Evolutionary conservation across 1,140 invertebrate genomes (phyloP).

Genomic region (Doryteuthis pealeii): DNA sequence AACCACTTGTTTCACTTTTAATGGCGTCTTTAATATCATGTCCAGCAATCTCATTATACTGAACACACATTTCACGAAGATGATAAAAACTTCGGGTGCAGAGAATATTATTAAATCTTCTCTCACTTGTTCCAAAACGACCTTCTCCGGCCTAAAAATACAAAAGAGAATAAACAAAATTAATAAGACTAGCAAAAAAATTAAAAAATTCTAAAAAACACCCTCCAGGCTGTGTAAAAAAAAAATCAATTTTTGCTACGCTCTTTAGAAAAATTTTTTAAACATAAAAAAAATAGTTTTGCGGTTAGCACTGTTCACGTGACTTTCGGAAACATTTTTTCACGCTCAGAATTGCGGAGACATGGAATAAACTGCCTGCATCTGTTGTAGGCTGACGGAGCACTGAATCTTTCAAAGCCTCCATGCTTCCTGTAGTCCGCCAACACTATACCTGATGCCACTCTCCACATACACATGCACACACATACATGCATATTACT

Average conservation of each 20-base stretch:
- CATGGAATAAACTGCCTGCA: no score
- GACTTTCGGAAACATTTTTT: not conserved
- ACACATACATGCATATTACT: no score
- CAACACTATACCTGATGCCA: no score
- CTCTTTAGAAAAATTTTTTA: not conserved
- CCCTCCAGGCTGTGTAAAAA: not conserved
- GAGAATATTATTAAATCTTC: constrained; percentile 72
- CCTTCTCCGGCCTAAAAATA: constrained; percentile 46
- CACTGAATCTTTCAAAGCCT: no score
- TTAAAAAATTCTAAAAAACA: no score
- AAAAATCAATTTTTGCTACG: not conserved
- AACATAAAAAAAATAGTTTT: not conserved
- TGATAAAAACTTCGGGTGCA: constrained; percentile 71
- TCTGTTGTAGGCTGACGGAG: no score
- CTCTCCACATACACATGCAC: no score
- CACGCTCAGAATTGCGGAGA: not conserved
- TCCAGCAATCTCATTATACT: constrained; percentile 61
- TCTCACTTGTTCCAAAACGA: constrained; percentile 73
- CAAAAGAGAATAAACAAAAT: not conserved
- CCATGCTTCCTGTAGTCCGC: no score
- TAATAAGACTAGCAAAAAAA: not conserved
- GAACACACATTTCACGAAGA: constrained; percentile 69
- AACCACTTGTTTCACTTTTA: constrained; percentile 52
- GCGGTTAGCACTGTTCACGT: not conserved
- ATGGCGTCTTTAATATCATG: constrained; percentile 55